phyloP scores from a whole-genome alignment of 2,888 invertebrate species.

The Cataglyphis albicans region DNA sequence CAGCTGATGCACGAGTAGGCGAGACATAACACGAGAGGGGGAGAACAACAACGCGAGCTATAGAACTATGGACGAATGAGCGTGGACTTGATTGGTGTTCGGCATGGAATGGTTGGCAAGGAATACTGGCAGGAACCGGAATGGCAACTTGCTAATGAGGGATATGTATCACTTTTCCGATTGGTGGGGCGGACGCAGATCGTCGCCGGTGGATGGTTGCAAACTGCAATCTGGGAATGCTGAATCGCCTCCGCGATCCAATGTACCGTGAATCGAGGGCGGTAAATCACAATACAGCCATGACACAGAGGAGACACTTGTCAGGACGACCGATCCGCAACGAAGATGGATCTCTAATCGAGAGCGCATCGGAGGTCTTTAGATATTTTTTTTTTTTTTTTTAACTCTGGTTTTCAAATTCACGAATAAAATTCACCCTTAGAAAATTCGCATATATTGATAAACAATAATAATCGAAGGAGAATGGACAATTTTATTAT shows the following conservation, averaged over 20 bases:
- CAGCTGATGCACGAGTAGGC: conserved; percentile 31
- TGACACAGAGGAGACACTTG: conserved; percentile 70
- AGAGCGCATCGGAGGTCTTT: conserved; percentile 2
- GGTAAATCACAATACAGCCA: conserved; percentile 73
- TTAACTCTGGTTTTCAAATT: neutral
- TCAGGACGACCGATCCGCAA: conserved; percentile 66
- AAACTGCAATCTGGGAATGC: conserved; percentile 74
- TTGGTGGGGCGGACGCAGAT: conserved; percentile 69
- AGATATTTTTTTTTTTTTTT: neutral
- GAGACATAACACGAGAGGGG: conserved; percentile 23
- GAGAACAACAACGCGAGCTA: conserved; percentile 20
- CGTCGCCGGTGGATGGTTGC: conserved; percentile 72
- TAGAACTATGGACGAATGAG: conserved; percentile 32
- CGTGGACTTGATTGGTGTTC: conserved; percentile 59
- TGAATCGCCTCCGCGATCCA: conserved; percentile 72
- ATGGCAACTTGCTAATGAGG: conserved; percentile 74
- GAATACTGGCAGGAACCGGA: conserved; percentile 73
- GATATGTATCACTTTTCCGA: conserved; percentile 74
- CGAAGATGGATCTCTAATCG: conserved; percentile 65
- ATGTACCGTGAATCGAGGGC: conserved; percentile 73
- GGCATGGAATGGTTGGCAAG: conserved; percentile 60
- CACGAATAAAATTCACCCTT: neutral
- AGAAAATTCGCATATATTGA: neutral
- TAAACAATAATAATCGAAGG: conserved; percentile 13
- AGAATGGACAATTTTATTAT: conserved; percentile 14